These are phyloP conservation scores for Fistularia commersonii DNA, from an alignment of 2,797 vertebrate species.

Conservation along the genomic window DNA sequence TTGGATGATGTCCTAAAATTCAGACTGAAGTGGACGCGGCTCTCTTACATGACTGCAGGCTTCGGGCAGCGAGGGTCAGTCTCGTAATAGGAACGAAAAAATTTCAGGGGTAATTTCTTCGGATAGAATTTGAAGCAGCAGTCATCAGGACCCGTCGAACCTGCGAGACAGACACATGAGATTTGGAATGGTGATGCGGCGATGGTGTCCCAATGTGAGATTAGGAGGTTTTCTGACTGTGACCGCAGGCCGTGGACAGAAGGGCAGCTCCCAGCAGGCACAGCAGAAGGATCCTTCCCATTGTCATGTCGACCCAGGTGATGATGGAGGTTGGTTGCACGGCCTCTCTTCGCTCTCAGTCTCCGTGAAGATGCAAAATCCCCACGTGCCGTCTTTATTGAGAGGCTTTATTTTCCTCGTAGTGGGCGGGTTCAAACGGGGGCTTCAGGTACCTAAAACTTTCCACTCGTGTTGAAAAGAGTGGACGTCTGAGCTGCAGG, in stretches of 20 bases:
- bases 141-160: not conserved
- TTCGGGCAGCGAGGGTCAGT: slow-evolving; percentile 29
- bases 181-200: not conserved
- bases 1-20: too few relatives aligned
- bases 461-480: too few relatives aligned
- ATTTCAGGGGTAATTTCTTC: fast-evolving
- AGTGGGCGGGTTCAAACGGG: too few relatives aligned
- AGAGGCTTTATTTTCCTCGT: too few relatives aligned
- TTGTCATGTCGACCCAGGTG: slow-evolving; percentile 37
- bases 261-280: slow-evolving; percentile 39
- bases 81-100: fast-evolving
- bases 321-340: not conserved
- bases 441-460: too few relatives aligned
- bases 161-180: slow-evolving; percentile 16
- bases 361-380: too few relatives aligned
- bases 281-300: slow-evolving; percentile 36
- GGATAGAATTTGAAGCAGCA: slow-evolving; percentile 46
- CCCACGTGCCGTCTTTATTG: too few relatives aligned
- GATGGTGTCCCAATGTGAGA: not conserved
- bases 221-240: slow-evolving; percentile 24
- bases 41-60: slow-evolving; percentile 39
- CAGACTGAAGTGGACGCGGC: too few relatives aligned
- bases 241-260: slow-evolving; percentile 23
- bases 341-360: not conserved
- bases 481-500: too few relatives aligned